Evolutionary conservation across 2,888 invertebrate species (phyloP).

Genomic region (Metellina segmentata): DNA sequence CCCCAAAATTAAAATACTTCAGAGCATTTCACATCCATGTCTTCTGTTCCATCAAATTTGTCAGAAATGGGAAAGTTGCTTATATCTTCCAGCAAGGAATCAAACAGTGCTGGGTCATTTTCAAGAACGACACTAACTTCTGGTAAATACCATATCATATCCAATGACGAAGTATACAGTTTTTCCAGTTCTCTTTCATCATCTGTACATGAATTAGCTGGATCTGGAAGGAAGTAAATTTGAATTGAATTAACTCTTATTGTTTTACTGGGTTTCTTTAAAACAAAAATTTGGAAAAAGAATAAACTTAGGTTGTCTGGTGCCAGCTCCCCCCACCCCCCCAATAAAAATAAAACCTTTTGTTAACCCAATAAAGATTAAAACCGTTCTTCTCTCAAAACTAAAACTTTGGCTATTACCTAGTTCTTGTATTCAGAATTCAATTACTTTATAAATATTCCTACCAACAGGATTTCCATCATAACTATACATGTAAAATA

Average conservation of each 20-base stretch:
- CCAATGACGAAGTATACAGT: conserved; percentile 54
- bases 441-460: too few species aligned
- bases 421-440: too few species aligned
- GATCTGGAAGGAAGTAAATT: conserved; percentile 1
- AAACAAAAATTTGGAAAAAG: background rate
- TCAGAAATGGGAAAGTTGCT: conserved; percentile 52
- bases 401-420: too few species aligned
- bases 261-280: background rate
- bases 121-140: conserved; percentile 65
- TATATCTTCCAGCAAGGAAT: conserved; percentile 53
- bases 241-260: background rate
- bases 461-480: too few species aligned
- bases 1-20: background rate
- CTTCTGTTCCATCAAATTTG: conserved; percentile 25
- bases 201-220: conserved; percentile 15
- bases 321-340: too few species aligned
- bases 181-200: conserved; percentile 64
- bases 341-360: too few species aligned
- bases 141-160: conserved; percentile 60
- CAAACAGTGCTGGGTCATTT: conserved; percentile 54
- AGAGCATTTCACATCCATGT: conserved; percentile 1
- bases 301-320: too few species aligned
- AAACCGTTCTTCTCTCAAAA: too few species aligned
- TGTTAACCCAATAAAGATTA: too few species aligned
- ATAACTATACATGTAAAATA: too few species aligned